Conservation (phyloP, 1,140 invertebrate genomes). For the Rhopalosiphum padi region DNA sequence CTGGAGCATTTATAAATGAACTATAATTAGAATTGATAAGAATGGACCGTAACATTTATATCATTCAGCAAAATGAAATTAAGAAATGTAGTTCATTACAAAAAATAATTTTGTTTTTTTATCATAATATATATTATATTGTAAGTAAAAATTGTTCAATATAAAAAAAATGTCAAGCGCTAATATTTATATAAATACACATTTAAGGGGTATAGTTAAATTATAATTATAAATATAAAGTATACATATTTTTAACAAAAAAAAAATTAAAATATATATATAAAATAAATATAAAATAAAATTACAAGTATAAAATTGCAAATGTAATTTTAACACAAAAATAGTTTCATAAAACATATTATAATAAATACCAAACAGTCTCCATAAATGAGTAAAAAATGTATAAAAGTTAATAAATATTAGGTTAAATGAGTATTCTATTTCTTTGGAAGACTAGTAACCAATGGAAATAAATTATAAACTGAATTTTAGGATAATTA, state of each 20-base stretch:
- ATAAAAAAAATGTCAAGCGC: neutral
- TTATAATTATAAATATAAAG: conserved; percentile 33
- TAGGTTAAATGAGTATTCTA: conserved; percentile 24
- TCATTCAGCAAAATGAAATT: neutral
- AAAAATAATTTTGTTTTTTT: neutral
- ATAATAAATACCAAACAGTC: conserved; percentile 41
- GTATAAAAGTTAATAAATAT: conserved; percentile 48
- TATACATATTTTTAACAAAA: conserved; percentile 27
- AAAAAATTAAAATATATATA: conserved; percentile 18
- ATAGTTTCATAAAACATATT: conserved; percentile 29
- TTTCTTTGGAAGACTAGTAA: conserved; percentile 57
- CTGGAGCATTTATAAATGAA: neutral
- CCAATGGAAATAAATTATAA: neutral
- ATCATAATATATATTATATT: neutral
- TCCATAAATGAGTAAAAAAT: conserved; percentile 40
- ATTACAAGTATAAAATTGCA: conserved; percentile 43
- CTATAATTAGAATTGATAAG: neutral
- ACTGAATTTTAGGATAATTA: neutral
- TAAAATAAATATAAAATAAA: conserved; percentile 43
- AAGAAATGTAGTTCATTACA: neutral
- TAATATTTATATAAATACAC: neutral
- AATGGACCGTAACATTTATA: neutral
- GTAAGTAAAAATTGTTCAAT: neutral
- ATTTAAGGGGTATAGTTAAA: neutral
- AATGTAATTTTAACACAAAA: conserved; percentile 47